A percentile compares a stretch with the other conserved stretches of the same genome.
These are phyloP conservation scores for Dromas ardeola DNA, from an alignment of 2,113 vertebrate species.

Conservation along the genomic window DNA sequence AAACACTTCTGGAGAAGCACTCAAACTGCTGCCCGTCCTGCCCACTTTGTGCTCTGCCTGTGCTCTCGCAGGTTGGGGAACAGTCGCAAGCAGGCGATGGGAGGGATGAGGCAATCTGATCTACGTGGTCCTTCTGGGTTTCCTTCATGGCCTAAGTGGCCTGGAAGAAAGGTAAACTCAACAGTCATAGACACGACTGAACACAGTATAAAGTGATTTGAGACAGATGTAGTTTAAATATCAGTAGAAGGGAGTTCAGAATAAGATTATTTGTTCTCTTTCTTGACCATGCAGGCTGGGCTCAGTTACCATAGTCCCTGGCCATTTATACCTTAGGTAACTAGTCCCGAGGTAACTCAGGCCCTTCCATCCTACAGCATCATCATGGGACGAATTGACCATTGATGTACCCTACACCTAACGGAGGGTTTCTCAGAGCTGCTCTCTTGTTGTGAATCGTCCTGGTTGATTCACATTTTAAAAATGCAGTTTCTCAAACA, in stretches of 20 bases:
- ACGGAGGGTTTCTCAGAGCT: background rate
- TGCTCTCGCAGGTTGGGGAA: background rate
- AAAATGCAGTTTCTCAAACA: slow-evolving; percentile 41
- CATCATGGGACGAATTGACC: background rate
- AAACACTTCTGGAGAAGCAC: background rate
- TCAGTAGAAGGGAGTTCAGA: background rate
- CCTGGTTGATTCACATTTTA: background rate
- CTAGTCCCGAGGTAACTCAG: background rate
- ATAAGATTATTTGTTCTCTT: background rate
- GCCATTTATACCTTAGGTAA: background rate
- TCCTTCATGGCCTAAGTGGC: background rate
- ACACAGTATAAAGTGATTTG: background rate
- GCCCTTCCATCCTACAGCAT: background rate
- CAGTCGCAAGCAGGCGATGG: rapidly evolving
- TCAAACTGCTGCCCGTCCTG: background rate
- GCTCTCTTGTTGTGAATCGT: background rate
- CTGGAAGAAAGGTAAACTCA: background rate
- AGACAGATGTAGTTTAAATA: background rate
- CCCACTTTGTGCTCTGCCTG: rapidly evolving
- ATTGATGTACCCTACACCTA: background rate
- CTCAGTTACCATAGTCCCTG: background rate
- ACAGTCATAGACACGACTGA: background rate
- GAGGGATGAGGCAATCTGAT: background rate
- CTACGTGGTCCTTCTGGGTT: background rate
- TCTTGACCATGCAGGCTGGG: background rate